Evolutionary conservation across 2,888 invertebrate species (phyloP).

Genomic region (Microdon myrmicae): DNA sequence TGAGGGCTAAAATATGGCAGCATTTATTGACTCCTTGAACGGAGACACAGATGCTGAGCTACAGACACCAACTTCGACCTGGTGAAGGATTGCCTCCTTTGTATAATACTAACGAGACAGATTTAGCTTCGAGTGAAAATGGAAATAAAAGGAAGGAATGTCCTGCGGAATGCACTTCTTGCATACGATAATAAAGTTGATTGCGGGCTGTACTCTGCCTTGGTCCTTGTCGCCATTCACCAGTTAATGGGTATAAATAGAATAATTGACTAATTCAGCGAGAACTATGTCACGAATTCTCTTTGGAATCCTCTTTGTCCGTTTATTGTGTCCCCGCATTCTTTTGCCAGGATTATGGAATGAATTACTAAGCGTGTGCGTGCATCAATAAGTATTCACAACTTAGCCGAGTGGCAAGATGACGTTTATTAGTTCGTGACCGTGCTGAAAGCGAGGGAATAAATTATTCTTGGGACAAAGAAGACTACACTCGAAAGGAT

Average conservation of each 20-base stretch:
- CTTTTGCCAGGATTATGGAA: constrained; percentile 14
- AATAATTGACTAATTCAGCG: constrained; percentile 50
- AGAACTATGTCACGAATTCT: constrained; percentile 36
- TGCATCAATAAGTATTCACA: constrained; percentile 22
- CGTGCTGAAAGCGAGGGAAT: constrained; percentile 2
- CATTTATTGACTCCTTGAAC: constrained; percentile 35
- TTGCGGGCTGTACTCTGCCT: constrained; percentile 12
- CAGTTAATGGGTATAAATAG: constrained; percentile 42
- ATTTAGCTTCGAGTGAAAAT: constrained; percentile 19
- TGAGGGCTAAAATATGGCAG: constrained; percentile 23
- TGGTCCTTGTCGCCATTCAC: constrained; percentile 25
- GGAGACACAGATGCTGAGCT: neutral
- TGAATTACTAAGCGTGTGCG: constrained; percentile 16
- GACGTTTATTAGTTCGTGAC: constrained; percentile 28
- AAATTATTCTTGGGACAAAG: neutral
- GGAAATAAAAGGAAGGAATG: constrained; percentile 31
- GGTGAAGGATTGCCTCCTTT: constrained; percentile 4
- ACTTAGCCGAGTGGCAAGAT: constrained; percentile 7
- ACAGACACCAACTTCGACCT: neutral
- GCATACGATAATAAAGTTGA: constrained; percentile 40
- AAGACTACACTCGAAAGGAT: neutral
- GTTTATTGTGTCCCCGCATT: constrained; percentile 22
- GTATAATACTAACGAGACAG: constrained; percentile 33
- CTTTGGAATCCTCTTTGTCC: constrained; percentile 25
- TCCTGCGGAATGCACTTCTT: constrained; percentile 42